These are phyloP conservation scores for Apeltes quadracus DNA, from an alignment of 2,113 vertebrate genomes.

Conservation along the genomic window DNA sequence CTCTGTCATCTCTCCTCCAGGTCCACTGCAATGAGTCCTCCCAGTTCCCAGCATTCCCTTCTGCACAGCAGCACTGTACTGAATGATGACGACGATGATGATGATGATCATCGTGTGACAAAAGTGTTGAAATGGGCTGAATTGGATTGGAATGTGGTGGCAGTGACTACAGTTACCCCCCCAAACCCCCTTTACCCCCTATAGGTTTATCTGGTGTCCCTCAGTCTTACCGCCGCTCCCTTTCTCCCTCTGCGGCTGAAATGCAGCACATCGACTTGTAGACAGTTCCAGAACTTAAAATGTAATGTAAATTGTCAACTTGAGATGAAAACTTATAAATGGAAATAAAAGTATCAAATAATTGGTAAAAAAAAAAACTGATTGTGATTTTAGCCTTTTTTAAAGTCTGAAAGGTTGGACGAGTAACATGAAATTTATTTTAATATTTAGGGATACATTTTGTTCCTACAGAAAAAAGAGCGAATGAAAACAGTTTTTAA, in stretches of 20 bases:
- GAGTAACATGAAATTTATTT: not conserved
- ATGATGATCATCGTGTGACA: slow-evolving; percentile 29
- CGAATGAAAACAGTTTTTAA: not conserved
- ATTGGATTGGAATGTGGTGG: slow-evolving; percentile 69
- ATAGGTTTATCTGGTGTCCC: slow-evolving; percentile 59
- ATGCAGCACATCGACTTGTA: slow-evolving; percentile 51
- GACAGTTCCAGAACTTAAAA: slow-evolving; percentile 66
- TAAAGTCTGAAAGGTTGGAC: not conserved
- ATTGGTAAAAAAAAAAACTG: slow-evolving; percentile 49
- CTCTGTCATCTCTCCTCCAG: slow-evolving; percentile 38
- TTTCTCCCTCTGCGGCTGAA: slow-evolving; percentile 46
- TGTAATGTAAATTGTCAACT: slow-evolving; percentile 73
- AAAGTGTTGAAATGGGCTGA: slow-evolving; percentile 50
- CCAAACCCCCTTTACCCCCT: slow-evolving; percentile 5
- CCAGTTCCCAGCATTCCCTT: slow-evolving; percentile 82
- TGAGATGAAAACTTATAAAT: slow-evolving; percentile 73
- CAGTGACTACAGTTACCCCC: slow-evolving; percentile 55
- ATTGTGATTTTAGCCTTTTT: not conserved
- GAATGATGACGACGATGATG: slow-evolving; percentile 42
- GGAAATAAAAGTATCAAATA: slow-evolving; percentile 76
- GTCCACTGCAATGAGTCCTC: slow-evolving; percentile 81
- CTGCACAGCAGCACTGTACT: slow-evolving; percentile 76
- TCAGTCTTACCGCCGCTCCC: slow-evolving; percentile 50
- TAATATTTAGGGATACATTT: not conserved
- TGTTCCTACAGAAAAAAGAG: not conserved